Base-by-base conservation (phyloP, 2,888 invertebrate species). In the Coenonympha glycerion region DNA sequence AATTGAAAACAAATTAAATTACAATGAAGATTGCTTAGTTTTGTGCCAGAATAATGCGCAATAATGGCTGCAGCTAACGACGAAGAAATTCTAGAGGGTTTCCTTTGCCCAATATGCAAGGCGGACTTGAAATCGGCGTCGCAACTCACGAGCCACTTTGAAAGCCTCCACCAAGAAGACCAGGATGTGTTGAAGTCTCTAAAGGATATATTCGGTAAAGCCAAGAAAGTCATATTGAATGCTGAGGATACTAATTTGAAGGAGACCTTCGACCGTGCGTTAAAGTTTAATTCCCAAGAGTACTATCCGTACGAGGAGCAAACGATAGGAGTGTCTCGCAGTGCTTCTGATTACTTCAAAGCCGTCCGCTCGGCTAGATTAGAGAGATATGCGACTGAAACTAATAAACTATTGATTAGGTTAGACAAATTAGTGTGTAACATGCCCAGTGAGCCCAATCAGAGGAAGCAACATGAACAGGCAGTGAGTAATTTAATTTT, bases 71-170 rank as follows among this genome's bases (percentile, higher is more conserved):
- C 77, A 49, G 69, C 79, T 52, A 80, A 86, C 56, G 87, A 85
- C 44, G 89, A 89, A 31, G 89, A 90, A 65, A 93, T 96, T 61
- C 87, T 95, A 53, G 97, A 98, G 79, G 98, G 98, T 3, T 98
- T 98, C 72, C 87, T 98, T 6, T 98, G 98, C 76, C 98, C 98
- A 0, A 95, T 97, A 65, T 98, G 98, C 70, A 93, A 95, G 83
- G 92, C 92, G 30, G 97, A 98, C 76, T 89, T 96, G 39, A 94
- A 95, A 70, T 94, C 95, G 9, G 92, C 95, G 4, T 89, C 91
- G 46, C 92, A 93, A 70, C 88, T 98, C 49, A 93, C 95, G 47
- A 90, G 90, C 59, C 98, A 98, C 81, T 98, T 98, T 71, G 95
- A 97, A 76, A 93, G 92, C 55, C 89, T 91, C 47, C 98, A 98